Evolutionary conservation across 2,888 invertebrate species (phyloP).

Genomic region (Ophion slaviceki): DNA sequence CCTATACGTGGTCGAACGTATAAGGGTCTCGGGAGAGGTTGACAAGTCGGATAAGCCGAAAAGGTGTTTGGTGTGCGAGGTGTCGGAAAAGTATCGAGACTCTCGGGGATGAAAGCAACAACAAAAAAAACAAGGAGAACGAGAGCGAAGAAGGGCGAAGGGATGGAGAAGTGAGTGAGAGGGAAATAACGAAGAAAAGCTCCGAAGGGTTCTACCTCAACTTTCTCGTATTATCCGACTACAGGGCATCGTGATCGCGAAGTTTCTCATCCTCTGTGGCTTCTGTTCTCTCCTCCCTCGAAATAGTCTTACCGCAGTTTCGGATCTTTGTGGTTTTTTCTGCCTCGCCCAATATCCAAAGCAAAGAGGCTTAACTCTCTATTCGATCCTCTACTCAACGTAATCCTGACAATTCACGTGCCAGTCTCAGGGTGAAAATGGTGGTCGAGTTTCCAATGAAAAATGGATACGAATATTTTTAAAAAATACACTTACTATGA

Average conservation of each 20-base stretch:
- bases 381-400: conserved; percentile 38
- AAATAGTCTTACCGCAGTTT: conserved; percentile 35
- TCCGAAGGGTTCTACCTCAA: conserved; percentile 36
- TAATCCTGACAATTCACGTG: not conserved
- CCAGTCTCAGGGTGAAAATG: not conserved
- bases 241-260: conserved; percentile 39
- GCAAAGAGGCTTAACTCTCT: conserved; percentile 22
- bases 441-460: not conserved
- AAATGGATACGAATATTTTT: too few species aligned
- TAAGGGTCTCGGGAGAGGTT: conserved; percentile 44
- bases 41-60: conserved; percentile 66
- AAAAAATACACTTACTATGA: too few species aligned
- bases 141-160: conserved; percentile 21
- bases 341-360: conserved; percentile 41
- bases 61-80: conserved; percentile 53
- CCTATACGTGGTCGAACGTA: conserved; percentile 42
- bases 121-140: conserved; percentile 6
- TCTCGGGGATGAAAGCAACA: conserved; percentile 25
- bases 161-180: conserved; percentile 25
- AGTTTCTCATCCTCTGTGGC: conserved; percentile 47
- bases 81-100: conserved; percentile 57
- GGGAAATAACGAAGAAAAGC: conserved; percentile 53
- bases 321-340: conserved; percentile 46
- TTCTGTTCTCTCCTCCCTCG: conserved; percentile 15
- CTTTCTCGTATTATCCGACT: conserved; percentile 40